phyloP scores from a whole-genome alignment of 2,888 invertebrate species.

The Pasiphila rectangulata region DNA sequence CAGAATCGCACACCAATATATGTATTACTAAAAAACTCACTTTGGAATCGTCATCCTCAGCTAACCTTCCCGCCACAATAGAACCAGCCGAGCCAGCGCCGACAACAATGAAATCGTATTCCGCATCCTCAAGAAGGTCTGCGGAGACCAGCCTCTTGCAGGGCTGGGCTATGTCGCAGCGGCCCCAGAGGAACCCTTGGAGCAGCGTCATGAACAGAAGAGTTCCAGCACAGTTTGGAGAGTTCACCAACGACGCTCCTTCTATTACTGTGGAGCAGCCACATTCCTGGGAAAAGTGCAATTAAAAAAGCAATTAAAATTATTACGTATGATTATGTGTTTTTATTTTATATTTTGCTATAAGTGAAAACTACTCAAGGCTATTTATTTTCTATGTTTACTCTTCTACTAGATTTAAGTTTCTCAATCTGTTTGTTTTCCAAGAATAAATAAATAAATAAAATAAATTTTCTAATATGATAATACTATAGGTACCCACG shows the following conservation, averaged over 20 bases:
- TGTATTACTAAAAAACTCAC: slow-evolving; percentile 9
- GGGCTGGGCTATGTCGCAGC: slow-evolving; percentile 73
- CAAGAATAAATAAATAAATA: too few species aligned
- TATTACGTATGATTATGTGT: too few species aligned
- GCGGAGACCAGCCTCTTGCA: slow-evolving; percentile 76
- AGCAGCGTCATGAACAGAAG: slow-evolving; percentile 82
- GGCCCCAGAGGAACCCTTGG: slow-evolving; percentile 77
- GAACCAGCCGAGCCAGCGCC: slow-evolving; percentile 84
- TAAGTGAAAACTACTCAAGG: too few species aligned
- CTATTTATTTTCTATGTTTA: too few species aligned
- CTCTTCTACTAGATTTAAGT: too few species aligned
- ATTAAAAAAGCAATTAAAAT: too few species aligned
- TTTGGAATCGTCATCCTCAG: slow-evolving; percentile 59
- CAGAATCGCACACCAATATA: too few species aligned
- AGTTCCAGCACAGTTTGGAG: slow-evolving; percentile 76
- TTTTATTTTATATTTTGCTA: too few species aligned
- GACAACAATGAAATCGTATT: slow-evolving; percentile 84
- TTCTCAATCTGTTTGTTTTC: too few species aligned
- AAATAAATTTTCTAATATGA: too few species aligned
- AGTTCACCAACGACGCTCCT: slow-evolving; percentile 72
- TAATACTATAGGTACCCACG: too few species aligned
- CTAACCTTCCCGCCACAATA: slow-evolving; percentile 81
- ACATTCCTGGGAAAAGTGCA: slow-evolving; percentile 52
- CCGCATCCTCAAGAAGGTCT: slow-evolving; percentile 47
- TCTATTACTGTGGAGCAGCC: slow-evolving; percentile 72